These are phyloP conservation scores for Syndactyla subalaris DNA, from an alignment of 2,797 vertebrate species.

Conservation along the genomic window DNA sequence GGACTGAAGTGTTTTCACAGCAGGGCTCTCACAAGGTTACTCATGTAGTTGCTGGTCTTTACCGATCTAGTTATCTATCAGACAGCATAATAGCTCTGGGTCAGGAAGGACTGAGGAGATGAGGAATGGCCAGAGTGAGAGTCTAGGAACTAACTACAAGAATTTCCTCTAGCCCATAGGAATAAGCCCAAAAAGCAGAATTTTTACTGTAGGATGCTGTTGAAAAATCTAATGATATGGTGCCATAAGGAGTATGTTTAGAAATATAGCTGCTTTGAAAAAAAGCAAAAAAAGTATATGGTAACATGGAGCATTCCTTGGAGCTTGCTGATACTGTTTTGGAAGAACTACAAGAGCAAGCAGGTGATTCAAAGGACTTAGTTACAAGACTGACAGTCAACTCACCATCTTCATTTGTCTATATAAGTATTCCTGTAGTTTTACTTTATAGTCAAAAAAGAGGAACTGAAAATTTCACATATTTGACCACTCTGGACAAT, in stretches of 20 bases:
- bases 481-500: not conserved
- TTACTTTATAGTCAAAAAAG: not conserved
- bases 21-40: not conserved
- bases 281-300: not conserved
- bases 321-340: not conserved
- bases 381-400: not conserved
- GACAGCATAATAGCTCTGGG: not conserved
- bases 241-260: not conserved
- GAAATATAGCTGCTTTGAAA: not conserved
- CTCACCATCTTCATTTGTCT: not conserved
- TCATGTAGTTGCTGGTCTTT: accelerated
- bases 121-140: not conserved
- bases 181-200: not conserved
- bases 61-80: not conserved
- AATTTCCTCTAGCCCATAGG: not conserved
- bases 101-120: not conserved
- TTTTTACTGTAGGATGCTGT: not conserved
- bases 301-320: not conserved
- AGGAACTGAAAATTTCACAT: not conserved
- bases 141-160: not conserved
- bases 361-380: not conserved
- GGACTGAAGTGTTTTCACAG: not conserved
- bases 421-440: not conserved
- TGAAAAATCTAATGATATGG: not conserved
- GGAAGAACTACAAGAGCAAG: not conserved